A percentile compares a stretch with the other conserved stretches of the same genome.
Evolutionary conservation across 2,888 invertebrate species (phyloP).

Genomic region (Cheilosia urbana): DNA sequence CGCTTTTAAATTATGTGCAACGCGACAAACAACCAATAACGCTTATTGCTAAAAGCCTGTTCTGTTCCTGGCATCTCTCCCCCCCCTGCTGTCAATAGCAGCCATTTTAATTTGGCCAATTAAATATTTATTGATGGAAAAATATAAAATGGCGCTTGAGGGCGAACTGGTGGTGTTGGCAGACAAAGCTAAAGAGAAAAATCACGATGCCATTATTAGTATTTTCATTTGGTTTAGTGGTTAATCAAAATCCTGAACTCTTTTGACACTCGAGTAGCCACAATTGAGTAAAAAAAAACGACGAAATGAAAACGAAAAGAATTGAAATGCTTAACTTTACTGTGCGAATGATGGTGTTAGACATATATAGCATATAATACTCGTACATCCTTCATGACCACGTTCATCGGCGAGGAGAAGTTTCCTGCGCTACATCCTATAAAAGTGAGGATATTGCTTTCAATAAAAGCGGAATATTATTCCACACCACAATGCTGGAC

Average conservation of each 20-base stretch:
- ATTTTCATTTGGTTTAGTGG: conserved; percentile 66
- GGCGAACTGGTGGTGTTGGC: neutral
- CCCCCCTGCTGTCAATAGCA: conserved; percentile 49
- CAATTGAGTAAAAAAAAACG: conserved; percentile 4
- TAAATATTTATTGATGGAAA: conserved; percentile 77
- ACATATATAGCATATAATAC: neutral
- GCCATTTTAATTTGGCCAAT: conserved; percentile 72
- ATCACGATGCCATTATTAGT: conserved; percentile 17
- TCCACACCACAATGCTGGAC: conserved; percentile 17
- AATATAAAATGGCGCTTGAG: conserved; percentile 53
- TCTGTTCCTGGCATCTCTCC: conserved; percentile 52
- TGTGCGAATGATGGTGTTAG: conserved; percentile 10
- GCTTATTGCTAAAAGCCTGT: conserved; percentile 60
- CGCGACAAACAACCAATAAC: conserved; percentile 60
- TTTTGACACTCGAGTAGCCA: conserved; percentile 50
- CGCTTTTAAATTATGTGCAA: conserved; percentile 1
- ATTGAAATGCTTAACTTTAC: conserved; percentile 31
- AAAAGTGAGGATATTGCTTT: conserved; percentile 61
- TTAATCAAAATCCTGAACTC: conserved; percentile 66
- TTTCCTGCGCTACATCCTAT: conserved; percentile 6
- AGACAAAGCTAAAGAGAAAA: neutral
- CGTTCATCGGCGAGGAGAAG: conserved; percentile 11
- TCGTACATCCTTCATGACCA: conserved; percentile 24
- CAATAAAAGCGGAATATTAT: conserved; percentile 58
- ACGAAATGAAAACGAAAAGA: neutral